A percentile compares a stretch with the other conserved stretches of the same genome.
These are phyloP conservation scores for Hermodice carunculata DNA, from an alignment of 2,888 invertebrate species.

Conservation along the genomic window DNA sequence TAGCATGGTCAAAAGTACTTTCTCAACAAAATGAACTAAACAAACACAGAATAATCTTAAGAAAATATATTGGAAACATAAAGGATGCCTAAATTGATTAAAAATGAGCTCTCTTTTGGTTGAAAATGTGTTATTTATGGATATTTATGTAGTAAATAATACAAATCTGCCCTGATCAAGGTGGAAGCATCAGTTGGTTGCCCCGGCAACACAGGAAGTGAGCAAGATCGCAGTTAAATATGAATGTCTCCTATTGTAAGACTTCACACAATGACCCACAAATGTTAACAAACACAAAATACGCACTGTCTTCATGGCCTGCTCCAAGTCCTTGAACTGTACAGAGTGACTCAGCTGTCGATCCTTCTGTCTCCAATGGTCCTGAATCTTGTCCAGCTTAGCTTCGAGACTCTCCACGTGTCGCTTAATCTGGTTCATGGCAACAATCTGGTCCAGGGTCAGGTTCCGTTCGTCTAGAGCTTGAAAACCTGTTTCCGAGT, in stretches of 20 bases:
- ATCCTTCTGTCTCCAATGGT: conserved; percentile 49
- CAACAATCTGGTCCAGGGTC: conserved; percentile 53
- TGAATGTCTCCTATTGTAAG: background rate
- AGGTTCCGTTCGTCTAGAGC: conserved; percentile 45
- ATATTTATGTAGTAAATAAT: no score
- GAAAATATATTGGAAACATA: no score
- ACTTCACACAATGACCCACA: background rate
- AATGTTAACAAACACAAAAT: background rate
- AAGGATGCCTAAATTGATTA: no score
- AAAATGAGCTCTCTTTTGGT: no score
- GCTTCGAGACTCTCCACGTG: conserved; percentile 57
- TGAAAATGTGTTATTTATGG: no score
- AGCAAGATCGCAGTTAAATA: no score
- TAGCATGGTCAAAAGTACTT: no score
- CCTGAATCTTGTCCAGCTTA: conserved; percentile 57
- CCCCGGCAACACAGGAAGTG: no score
- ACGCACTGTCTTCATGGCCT: conserved; percentile 40
- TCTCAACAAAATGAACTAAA: no score
- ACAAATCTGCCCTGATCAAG: no score
- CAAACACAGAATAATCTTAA: no score
- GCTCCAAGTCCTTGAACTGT: conserved; percentile 33
- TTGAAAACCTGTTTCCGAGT: conserved; percentile 40
- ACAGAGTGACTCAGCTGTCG: conserved; percentile 19
- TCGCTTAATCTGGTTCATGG: conserved; percentile 22
- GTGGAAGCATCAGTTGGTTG: no score